Evolutionary conservation across 2,113 vertebrate species (phyloP), one percentile per base, ranked within the genome.

Genomic region (Ivindomyrus marchei): DNA sequence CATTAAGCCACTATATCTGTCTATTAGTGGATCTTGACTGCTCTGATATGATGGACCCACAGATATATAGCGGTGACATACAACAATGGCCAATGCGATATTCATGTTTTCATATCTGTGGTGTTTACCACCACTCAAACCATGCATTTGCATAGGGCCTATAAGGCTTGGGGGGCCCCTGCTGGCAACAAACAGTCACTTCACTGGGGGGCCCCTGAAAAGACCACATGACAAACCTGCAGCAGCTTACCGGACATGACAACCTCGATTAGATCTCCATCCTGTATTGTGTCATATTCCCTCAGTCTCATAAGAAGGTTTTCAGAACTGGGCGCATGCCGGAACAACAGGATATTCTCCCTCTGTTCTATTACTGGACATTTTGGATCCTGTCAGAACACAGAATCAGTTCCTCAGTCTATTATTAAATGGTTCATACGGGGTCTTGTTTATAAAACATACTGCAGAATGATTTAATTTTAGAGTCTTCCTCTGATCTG

Each of bases 231-330:
- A 88, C 31, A 89, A n/a, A 42, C 42, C 45, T 31, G 15, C 27
- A 84, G 36, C 47, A 47, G 89, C 93, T 90, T 85, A 96, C 95
- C 95, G 92, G 95, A 89, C 85, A 96, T 50, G 83, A 96, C 90
- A 92, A 96, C 94, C 90, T 96, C 95, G 47, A 96, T 92, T 58
- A 96, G 93, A 91, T 96, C 96, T 19, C 96, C 95, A 0, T 95
- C 91, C 45, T 88, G 94, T 88, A 96, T 91, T 85, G 92, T 58
- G 27, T 96, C 93, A 0, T 53, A 8, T 0, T 93, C 92, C 0
- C 89, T 91, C 66, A 96, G 93, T 24, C 93, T 92, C 0, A 91
- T 92, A 47, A 96, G 94, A 87, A 92, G 85, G 90, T 94, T 93
- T 49, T 94, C 92, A 0, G 93, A 92, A 52, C 47, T 42, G 0